Percentiles rank a stretch among this genome's conserved stretches.
phyloP scores from a whole-genome alignment of 2,888 invertebrate genomes.

The Heteromyza rotundicornis region DNA sequence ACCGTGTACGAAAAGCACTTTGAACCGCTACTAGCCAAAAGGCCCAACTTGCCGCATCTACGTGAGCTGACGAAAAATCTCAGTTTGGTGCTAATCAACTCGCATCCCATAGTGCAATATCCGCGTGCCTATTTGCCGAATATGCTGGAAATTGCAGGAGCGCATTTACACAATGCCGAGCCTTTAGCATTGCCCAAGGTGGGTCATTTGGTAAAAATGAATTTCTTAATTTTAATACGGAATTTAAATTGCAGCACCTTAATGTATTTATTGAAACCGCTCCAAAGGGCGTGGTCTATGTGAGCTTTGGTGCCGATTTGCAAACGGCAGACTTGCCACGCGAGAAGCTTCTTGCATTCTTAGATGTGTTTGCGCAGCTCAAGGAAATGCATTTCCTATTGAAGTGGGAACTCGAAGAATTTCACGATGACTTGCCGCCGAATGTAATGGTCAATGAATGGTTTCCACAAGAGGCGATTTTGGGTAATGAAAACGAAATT shows the following conservation, averaged over 20 bases:
- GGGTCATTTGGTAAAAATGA: conserved; percentile 11
- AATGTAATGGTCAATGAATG: conserved; percentile 61
- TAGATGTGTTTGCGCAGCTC: conserved; percentile 52
- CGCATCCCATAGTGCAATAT: conserved; percentile 58
- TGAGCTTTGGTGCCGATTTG: conserved; percentile 63
- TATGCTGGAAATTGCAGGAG: conserved; percentile 58
- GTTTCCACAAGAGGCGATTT: conserved; percentile 60
- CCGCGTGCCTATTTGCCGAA: conserved; percentile 59
- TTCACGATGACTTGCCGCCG: conserved; percentile 50
- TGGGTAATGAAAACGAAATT: too few species aligned
- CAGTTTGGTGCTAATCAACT: conserved; percentile 59
- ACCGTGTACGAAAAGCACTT: conserved; percentile 58
- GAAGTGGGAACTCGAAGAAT: conserved; percentile 64
- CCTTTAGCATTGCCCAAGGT: conserved; percentile 46
- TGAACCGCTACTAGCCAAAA: conserved; percentile 39
- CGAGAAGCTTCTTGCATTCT: conserved; percentile 52
- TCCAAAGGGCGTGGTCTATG: conserved; percentile 59
- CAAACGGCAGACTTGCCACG: conserved; percentile 52
- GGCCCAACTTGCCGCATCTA: conserved; percentile 50
- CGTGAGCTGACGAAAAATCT: conserved; percentile 58
- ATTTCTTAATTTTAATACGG: not conserved
- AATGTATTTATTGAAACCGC: conserved; percentile 57
- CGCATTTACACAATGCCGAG: conserved; percentile 42
- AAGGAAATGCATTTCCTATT: conserved; percentile 61
- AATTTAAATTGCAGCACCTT: conserved; percentile 41